These are phyloP conservation scores for Enteromius afrohamiltoni DNA, from an alignment of 2,797 vertebrate genomes.

Conservation along the genomic window DNA sequence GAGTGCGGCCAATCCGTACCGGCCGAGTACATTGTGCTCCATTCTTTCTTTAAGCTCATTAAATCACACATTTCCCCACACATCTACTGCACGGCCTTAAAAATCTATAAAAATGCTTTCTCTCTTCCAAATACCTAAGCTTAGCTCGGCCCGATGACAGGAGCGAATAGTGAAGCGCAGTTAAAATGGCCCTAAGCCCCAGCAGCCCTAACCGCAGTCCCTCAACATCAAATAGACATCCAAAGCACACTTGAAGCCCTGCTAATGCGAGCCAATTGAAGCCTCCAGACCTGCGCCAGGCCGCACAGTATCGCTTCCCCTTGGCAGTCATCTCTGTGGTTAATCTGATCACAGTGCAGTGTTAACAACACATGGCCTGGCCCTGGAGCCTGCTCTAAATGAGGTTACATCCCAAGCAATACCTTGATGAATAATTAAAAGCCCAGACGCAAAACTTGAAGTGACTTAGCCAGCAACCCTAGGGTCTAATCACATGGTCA, in stretches of 20 bases:
- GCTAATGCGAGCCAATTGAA: conserved; percentile 74
- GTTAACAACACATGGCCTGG: conserved; percentile 73
- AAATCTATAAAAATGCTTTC: conserved; percentile 9
- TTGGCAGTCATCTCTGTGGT: conserved; percentile 72
- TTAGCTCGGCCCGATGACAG: conserved; percentile 66
- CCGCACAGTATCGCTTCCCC: conserved; percentile 69
- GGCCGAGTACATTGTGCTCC: conserved; percentile 64
- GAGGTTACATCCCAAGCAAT: conserved; percentile 75
- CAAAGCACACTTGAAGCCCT: conserved; percentile 59
- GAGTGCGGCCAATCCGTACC: conserved; percentile 65
- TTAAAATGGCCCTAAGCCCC: conserved; percentile 59
- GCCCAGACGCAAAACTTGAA: conserved; percentile 72
- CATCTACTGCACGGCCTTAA: conserved; percentile 62
- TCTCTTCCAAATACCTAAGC: conserved; percentile 58
- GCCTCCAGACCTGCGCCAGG: conserved; percentile 73
- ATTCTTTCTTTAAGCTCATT: conserved; percentile 71
- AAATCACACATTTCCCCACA: conserved; percentile 65
- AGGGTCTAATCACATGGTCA: conserved; percentile 72
- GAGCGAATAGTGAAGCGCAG: conserved; percentile 59
- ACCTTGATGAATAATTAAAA: conserved; percentile 80
- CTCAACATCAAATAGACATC: conserved; percentile 63
- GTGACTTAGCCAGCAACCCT: conserved; percentile 69
- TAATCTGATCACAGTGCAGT: conserved; percentile 67
- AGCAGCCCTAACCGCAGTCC: conserved; percentile 49
- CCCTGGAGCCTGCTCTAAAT: conserved; percentile 74